Evolutionary conservation across 2,797 vertebrate genomes (phyloP), one percentile per base, ranked within the genome.

Genomic region (Liasis olivaceus): DNA sequence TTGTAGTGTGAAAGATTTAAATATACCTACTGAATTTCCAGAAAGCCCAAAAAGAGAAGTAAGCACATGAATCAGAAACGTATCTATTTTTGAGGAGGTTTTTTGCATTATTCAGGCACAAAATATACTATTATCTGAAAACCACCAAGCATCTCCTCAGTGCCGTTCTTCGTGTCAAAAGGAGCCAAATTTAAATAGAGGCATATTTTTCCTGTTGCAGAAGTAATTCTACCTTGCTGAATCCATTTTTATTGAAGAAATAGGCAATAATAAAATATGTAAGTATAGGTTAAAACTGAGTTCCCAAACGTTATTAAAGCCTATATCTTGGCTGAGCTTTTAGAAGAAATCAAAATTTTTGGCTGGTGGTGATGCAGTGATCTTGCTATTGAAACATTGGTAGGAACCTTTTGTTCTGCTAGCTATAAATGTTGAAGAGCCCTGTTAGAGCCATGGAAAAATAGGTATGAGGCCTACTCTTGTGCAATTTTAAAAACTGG

Each of bases 1-100:
- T 95, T 95, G 31, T 59, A 81, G 47, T 72, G 72, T 95, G 91
- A 63, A 87, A 24, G 58, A 91, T 89, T 92, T 72, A 90, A 51
- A 36, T 22, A 77, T 77, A 13, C 1, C 1, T 31, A 62, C 2
- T 77, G 66, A 90, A 31, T 60, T 90, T 4, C 85, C 90, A 24
- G 51, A 95, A 94, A 92, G 1, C 56, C 54, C 11, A 69, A 42
- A 42, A 88, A 20, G 54, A 64, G 54, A 93, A 89, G 91, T 26
- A 72, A 20, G 14, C n/a, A 86, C 51, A 13, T 89, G 36, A n/a
- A 51, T 26, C 3, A 42, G 88, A 84, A 62, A 22, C 20, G 47
- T 94, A 86, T 1, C 2, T 17, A 15, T 47, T 56, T 94, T 24
- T 69, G 66, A 63, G 47, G 51, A 86, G 20, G 5, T 22, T 47